Percentiles rank a stretch among this genome's conserved stretches.
Conservation (phyloP, 2,797 vertebrate species). For the Amazona ochrocephala region DNA sequence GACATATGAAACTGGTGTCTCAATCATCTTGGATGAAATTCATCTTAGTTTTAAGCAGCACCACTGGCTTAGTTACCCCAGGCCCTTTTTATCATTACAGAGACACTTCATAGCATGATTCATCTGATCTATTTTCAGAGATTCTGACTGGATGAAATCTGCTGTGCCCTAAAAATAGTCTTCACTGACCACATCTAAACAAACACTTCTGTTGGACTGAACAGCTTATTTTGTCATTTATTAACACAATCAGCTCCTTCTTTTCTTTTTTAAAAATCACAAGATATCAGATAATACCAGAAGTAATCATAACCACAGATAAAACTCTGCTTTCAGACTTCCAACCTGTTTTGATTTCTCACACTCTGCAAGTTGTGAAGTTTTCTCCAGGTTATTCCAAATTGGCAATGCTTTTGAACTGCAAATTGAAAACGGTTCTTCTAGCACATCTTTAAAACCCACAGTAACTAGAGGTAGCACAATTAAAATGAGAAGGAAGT, state of each 20-base stretch:
- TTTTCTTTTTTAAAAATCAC: neutral
- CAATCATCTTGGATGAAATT: neutral
- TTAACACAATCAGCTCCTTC: neutral
- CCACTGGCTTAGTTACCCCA: neutral
- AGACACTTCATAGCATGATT: neutral
- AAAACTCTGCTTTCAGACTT: neutral
- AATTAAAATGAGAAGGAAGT: neutral
- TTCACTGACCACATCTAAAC: neutral
- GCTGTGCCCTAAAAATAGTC: constrained; percentile 6
- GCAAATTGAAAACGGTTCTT: neutral
- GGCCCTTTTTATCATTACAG: neutral
- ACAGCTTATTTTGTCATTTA: neutral
- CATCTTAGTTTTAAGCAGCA: neutral
- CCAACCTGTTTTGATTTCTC: neutral
- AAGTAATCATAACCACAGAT: neutral
- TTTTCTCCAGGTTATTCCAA: neutral
- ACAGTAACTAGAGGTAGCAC: neutral
- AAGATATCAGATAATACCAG: neutral
- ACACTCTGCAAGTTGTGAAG: neutral
- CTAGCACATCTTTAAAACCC: neutral
- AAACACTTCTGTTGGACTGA: neutral
- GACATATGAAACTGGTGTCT: neutral
- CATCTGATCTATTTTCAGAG: constrained; percentile 20
- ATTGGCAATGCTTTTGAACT: neutral
- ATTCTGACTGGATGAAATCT: constrained; percentile 38